Evolutionary conservation across 2,888 invertebrate genomes (phyloP).

Genomic region (Temnothorax ravouxi): DNA sequence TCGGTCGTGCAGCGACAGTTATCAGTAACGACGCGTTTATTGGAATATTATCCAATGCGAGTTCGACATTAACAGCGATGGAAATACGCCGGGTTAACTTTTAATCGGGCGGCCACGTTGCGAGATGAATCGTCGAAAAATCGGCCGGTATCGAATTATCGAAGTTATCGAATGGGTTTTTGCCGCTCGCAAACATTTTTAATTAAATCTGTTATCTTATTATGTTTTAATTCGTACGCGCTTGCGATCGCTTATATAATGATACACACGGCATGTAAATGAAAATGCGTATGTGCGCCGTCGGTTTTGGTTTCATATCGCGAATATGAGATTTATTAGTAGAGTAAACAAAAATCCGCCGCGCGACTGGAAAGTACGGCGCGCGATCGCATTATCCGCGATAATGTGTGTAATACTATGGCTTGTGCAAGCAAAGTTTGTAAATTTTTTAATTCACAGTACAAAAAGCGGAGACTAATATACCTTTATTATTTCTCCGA

Average conservation of each 20-base stretch:
- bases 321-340: conserved; percentile 53
- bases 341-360: conserved; percentile 51
- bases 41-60: conserved; percentile 58
- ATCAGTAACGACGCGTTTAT: conserved; percentile 62
- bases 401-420: conserved; percentile 69
- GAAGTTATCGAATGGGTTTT: conserved; percentile 73
- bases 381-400: conserved; percentile 72
- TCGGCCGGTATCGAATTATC: conserved; percentile 69
- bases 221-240: conserved; percentile 57
- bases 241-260: conserved; percentile 49
- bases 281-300: conserved; percentile 46
- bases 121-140: conserved; percentile 55
- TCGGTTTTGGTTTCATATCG: conserved; percentile 52
- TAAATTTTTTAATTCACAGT: conserved; percentile 30
- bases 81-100: conserved; percentile 62
- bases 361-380: conserved; percentile 70
- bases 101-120: conserved; percentile 52
- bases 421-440: conserved; percentile 36
- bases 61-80: conserved; percentile 58
- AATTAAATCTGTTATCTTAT: conserved; percentile 58
- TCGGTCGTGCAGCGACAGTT: conserved; percentile 54
- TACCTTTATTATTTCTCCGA: conserved; percentile 9
- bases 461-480: neutral
- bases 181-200: conserved; percentile 56
- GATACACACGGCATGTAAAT: conserved; percentile 54